Conservation (phyloP, 2,797 vertebrate genomes). For the Lophotriccus pileatus region DNA sequence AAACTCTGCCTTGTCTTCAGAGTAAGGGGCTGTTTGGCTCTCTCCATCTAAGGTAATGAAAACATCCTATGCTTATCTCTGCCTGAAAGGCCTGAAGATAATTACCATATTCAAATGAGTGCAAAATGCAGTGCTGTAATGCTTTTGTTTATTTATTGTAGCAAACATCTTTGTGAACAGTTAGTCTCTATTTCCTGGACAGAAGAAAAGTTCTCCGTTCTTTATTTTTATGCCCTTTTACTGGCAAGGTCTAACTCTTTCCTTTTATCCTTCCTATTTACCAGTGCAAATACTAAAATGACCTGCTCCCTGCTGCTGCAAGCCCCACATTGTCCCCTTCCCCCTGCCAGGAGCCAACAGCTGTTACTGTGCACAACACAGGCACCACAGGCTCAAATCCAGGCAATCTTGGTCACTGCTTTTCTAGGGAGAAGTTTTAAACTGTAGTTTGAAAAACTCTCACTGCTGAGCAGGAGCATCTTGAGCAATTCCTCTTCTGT, state of each 20-base stretch:
- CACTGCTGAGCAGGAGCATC: background rate
- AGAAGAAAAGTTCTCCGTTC: background rate
- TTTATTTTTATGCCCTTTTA: conserved; percentile 5
- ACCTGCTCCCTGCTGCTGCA: conserved; percentile 6
- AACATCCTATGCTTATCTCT: background rate
- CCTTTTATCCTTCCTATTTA: conserved; percentile 20
- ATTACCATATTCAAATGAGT: background rate
- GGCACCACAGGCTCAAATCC: background rate
- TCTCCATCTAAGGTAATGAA: background rate
- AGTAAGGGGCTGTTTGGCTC: background rate
- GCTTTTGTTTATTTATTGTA: background rate
- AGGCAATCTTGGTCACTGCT: background rate
- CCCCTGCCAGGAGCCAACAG: background rate
- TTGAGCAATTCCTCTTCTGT: background rate
- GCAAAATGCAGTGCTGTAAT: background rate
- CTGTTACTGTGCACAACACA: background rate
- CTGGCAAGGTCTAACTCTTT: background rate
- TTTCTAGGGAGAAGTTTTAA: background rate
- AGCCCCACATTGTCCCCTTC: background rate
- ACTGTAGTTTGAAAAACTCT: background rate
- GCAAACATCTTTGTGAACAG: background rate
- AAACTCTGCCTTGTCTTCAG: background rate
- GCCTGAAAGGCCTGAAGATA: background rate
- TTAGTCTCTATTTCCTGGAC: background rate
- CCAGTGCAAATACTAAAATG: background rate